A percentile compares a stretch with the other conserved stretches of the same genome.
Conservation (phyloP, 1,140 invertebrate species). For the Oncopeltus fasciatus region DNA sequence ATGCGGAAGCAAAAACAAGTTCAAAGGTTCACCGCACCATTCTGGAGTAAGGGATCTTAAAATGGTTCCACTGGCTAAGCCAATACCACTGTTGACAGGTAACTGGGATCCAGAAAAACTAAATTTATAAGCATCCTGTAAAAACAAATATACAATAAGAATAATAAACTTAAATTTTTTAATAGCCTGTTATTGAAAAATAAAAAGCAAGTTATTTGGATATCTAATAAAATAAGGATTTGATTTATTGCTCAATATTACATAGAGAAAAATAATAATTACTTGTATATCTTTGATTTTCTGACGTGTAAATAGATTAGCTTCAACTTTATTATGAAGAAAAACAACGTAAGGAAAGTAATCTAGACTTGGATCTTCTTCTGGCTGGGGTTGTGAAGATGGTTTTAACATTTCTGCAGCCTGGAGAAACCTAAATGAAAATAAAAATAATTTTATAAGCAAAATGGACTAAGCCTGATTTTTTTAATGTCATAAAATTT, state of each 20-base stretch:
- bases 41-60: slow-evolving; percentile 37
- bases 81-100: slow-evolving; percentile 50
- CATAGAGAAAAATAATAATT: slow-evolving; percentile 2
- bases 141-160: slow-evolving; percentile 22
- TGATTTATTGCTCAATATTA: not conserved
- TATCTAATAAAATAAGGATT: not conserved
- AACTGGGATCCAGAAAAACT: slow-evolving; percentile 55
- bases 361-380: slow-evolving; percentile 46
- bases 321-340: slow-evolving; percentile 55
- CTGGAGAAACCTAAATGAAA: slow-evolving; percentile 51
- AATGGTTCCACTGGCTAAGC: slow-evolving; percentile 41
- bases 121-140: slow-evolving; percentile 41
- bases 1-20: slow-evolving; percentile 55
- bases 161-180: slow-evolving; percentile 24
- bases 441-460: too few relatives aligned
- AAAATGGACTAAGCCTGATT: too few relatives aligned
- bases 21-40: slow-evolving; percentile 41
- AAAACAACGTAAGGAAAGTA: slow-evolving; percentile 63
- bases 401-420: slow-evolving; percentile 79
- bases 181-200: not conserved
- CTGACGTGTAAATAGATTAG: slow-evolving; percentile 52
- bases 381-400: slow-evolving; percentile 43
- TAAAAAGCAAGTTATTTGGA: slow-evolving; percentile 25
- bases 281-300: slow-evolving; percentile 50
- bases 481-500: too few relatives aligned